A percentile compares a stretch with the other conserved stretches of the same genome.
These are phyloP conservation scores for Apogon hyalosoma DNA, from an alignment of 2,797 vertebrate species.

Conservation along the genomic window DNA sequence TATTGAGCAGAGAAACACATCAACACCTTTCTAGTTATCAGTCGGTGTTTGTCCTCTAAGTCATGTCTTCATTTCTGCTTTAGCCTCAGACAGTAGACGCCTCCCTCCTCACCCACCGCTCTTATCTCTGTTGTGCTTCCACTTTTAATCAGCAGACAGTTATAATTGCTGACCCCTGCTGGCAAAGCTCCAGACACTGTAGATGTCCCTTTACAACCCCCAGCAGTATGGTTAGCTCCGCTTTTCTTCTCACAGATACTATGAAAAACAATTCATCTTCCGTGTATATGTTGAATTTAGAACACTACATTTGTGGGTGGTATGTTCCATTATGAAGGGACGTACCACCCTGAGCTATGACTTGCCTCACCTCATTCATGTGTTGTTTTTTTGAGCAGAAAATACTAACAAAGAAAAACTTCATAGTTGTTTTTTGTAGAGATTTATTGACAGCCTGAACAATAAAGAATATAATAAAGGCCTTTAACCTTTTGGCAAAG, in stretches of 20 bases:
- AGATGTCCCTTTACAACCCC: neutral
- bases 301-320: no score
- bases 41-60: neutral
- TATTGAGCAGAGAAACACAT: slow-evolving; percentile 20
- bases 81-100: slow-evolving; percentile 14
- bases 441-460: neutral
- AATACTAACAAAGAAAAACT: neutral
- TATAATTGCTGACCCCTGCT: slow-evolving; percentile 42
- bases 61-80: slow-evolving; percentile 2
- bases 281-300: neutral
- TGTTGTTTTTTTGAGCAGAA: slow-evolving; percentile 2
- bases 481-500: neutral
- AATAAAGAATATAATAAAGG: neutral
- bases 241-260: no score
- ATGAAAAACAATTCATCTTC: neutral
- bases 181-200: slow-evolving; percentile 24
- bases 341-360: neutral
- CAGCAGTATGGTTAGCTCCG: neutral
- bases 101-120: neutral
- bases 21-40: slow-evolving; percentile 9
- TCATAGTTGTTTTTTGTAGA: neutral
- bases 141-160: slow-evolving; percentile 13
- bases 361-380: neutral
- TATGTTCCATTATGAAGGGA: neutral
- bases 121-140: neutral